Percentiles rank a stretch among this genome's conserved stretches.
Conservation (phyloP, 2,888 invertebrate species). For the Drosophila phalerata region DNA sequence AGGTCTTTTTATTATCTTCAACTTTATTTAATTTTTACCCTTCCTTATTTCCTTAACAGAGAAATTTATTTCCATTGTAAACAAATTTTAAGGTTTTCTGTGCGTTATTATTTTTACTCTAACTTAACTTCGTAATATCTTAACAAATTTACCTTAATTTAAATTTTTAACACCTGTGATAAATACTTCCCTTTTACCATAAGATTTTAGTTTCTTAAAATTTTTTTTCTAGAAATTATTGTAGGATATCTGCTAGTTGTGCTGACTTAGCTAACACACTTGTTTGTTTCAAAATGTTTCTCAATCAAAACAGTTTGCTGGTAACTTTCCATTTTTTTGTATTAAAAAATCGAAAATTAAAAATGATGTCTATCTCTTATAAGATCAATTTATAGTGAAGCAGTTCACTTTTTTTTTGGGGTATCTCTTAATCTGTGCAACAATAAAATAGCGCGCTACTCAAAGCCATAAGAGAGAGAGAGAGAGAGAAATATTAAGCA, state of each 20-base stretch:
- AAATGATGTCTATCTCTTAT: neutral
- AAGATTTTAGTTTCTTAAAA: neutral
- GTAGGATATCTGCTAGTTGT: neutral
- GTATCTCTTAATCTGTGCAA: slow-evolving; percentile 48
- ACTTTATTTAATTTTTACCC: too few species aligned
- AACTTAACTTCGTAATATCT: too few species aligned
- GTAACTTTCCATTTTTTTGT: slow-evolving; percentile 20
- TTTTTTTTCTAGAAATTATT: neutral
- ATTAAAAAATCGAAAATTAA: slow-evolving; percentile 6
- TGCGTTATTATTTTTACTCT: too few species aligned
- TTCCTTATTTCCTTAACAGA: too few species aligned
- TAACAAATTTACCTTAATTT: too few species aligned
- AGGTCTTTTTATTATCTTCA: neutral
- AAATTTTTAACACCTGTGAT: too few species aligned
- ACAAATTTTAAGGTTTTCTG: too few species aligned
- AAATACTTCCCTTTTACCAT: too few species aligned
- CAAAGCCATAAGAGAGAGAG: slow-evolving; percentile 14
- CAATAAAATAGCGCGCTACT: slow-evolving; percentile 14
- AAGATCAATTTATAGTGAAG: slow-evolving; percentile 3
- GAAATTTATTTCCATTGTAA: too few species aligned
- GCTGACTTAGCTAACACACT: neutral
- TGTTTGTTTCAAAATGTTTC: neutral
- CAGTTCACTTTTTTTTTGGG: slow-evolving; percentile 25
- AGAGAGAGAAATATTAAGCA: slow-evolving; percentile 5
- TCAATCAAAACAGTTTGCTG: slow-evolving; percentile 6